These are phyloP conservation scores for Chrysolina americana DNA, from an alignment of 2,888 invertebrate genomes.

Conservation along the genomic window DNA sequence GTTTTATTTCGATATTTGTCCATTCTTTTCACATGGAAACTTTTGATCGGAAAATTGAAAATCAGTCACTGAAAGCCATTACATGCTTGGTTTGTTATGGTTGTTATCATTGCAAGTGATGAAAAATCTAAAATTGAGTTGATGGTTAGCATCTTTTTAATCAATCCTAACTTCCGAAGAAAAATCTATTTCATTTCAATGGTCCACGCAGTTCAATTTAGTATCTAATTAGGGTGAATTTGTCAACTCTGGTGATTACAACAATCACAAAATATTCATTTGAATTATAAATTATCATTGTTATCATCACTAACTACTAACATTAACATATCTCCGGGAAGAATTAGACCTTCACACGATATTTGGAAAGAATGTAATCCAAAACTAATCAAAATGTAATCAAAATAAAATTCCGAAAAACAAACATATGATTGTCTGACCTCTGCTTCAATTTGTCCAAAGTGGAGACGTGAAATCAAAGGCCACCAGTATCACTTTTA, in stretches of 20 bases:
- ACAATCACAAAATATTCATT: background rate
- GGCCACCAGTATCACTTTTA: background rate
- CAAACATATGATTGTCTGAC: background rate
- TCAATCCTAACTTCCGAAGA: too few species aligned
- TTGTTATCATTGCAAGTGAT: too few species aligned
- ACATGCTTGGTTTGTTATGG: too few species aligned
- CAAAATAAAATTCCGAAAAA: background rate
- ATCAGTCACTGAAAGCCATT: too few species aligned
- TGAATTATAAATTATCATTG: background rate
- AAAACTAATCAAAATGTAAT: background rate
- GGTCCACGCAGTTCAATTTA: too few species aligned
- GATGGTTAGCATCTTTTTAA: too few species aligned
- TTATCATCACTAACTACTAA: background rate
- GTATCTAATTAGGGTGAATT: background rate
- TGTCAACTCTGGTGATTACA: too few species aligned
- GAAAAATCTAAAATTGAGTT: too few species aligned
- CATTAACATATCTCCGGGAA: background rate
- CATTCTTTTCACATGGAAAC: too few species aligned
- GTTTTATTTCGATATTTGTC: too few species aligned
- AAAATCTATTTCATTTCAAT: too few species aligned
- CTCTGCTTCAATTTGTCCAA: background rate
- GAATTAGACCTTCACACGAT: background rate
- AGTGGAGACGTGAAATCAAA: background rate
- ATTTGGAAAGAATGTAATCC: background rate
- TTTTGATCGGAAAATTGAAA: too few species aligned